These are phyloP conservation scores for Aurelia sp. DNA, from an alignment of 30 jellyfish, hydroid and myxozoan genomes.

Conservation along the genomic window DNA sequence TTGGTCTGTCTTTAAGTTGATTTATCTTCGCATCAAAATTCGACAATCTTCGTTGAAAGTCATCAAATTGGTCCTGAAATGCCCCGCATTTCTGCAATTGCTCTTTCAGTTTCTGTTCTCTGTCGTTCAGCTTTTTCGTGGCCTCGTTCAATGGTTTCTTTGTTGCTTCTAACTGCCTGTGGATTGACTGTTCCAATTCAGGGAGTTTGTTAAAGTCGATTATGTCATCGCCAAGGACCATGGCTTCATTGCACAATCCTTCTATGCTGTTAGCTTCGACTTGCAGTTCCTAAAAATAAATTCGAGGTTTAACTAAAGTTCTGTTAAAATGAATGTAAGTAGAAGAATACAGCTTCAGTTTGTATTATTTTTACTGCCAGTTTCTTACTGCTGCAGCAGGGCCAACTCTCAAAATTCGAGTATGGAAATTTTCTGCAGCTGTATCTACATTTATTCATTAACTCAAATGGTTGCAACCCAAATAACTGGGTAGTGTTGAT, in stretches of 20 bases:
- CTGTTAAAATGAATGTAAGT: no score
- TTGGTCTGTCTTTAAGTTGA: constrained; percentile 62
- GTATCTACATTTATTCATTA: no score
- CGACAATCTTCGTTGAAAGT: constrained; percentile 75
- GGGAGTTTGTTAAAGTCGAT: constrained; percentile 75
- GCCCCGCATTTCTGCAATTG: constrained; percentile 92
- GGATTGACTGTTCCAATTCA: constrained; percentile 58
- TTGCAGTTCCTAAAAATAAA: constrained; percentile 68
- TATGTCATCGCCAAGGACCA: constrained; percentile 82
- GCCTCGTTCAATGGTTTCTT: constrained; percentile 72
- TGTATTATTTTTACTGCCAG: no score
- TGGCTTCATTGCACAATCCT: constrained; percentile 83
- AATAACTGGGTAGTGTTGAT: no score
- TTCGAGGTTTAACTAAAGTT: no score
- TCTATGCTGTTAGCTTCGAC: constrained; percentile 69
- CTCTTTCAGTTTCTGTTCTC: constrained; percentile 83
- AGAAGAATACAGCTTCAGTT: no score
- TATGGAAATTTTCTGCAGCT: no score
- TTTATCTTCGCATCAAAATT: constrained; percentile 70
- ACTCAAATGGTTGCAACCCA: no score
- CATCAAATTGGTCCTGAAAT: constrained; percentile 95
- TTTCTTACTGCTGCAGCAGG: no score
- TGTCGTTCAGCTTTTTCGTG: constrained; percentile 36
- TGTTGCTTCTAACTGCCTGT: constrained; percentile 40
- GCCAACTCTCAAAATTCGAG: no score